phyloP scores from a whole-genome alignment of 1,140 invertebrate species.

The Plectrocnemia conspersa region DNA sequence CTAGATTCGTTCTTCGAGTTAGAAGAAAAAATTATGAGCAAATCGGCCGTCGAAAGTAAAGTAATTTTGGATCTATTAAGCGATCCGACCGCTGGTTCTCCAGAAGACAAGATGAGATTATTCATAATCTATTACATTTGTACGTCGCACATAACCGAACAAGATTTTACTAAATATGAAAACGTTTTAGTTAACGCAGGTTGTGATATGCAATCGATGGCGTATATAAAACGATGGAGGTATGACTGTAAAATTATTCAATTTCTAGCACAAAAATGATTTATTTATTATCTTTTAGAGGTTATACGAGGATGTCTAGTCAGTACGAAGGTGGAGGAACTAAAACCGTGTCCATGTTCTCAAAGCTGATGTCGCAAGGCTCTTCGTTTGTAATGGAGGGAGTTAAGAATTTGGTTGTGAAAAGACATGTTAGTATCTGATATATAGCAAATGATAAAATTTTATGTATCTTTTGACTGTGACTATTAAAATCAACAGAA shows the following conservation, averaged over 20 bases:
- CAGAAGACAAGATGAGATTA: constrained; percentile 90
- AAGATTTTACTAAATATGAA: constrained; percentile 79
- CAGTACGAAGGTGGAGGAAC: constrained; percentile 91
- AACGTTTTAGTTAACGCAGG: constrained; percentile 71
- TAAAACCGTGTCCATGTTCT: constrained; percentile 97
- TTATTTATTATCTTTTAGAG: constrained; percentile 49
- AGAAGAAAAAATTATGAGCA: constrained; percentile 96
- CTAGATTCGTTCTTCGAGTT: constrained; percentile 95
- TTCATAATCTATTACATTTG: constrained; percentile 95
- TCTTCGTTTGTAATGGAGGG: constrained; percentile 99
- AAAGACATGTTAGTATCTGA: constrained; percentile 77
- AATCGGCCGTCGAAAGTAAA: constrained; percentile 65
- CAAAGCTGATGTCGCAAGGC: constrained; percentile 93
- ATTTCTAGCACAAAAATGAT: constrained; percentile 1
- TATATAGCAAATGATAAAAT: constrained; percentile 17
- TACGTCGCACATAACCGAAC: constrained; percentile 70
- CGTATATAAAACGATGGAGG: constrained; percentile 90
- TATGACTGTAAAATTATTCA: constrained; percentile 43
- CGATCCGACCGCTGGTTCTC: constrained; percentile 80
- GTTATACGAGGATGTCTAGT: constrained; percentile 77
- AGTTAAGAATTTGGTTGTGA: constrained; percentile 98
- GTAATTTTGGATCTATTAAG: constrained; percentile 74
- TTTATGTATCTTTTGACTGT: constrained; percentile 2
- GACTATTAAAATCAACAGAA: constrained; percentile 38
- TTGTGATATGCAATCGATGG: constrained; percentile 77